These are phyloP conservation scores for Lycaon pictus DNA, from an alignment of 2,113 vertebrate species.

Conservation along the genomic window DNA sequence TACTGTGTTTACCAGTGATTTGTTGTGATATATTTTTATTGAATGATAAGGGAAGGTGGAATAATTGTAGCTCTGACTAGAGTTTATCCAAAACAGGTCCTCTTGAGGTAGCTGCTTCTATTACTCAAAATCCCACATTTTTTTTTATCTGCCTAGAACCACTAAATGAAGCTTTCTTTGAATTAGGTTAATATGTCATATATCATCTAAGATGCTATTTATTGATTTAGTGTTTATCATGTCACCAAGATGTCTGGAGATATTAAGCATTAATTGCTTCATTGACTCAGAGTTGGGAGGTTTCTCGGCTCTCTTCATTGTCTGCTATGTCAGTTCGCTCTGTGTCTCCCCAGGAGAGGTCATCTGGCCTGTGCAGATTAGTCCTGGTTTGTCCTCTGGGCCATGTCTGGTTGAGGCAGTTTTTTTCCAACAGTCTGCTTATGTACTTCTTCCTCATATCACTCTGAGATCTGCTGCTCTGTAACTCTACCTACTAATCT, in stretches of 20 bases:
- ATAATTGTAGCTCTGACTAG: background rate
- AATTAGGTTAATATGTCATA: background rate
- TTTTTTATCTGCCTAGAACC: background rate
- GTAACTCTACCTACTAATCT: background rate
- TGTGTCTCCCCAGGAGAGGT: background rate
- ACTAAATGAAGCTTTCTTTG: background rate
- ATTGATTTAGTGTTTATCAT: background rate
- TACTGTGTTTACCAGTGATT: background rate
- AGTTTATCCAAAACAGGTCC: background rate
- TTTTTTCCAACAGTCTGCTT: background rate
- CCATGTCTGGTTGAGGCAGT: background rate
- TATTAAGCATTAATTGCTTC: background rate
- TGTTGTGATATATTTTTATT: slow-evolving; percentile 21
- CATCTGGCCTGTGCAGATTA: background rate
- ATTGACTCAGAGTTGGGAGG: background rate
- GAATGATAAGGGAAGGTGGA: background rate
- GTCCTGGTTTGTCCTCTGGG: background rate
- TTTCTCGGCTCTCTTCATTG: background rate
- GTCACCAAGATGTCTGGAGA: background rate
- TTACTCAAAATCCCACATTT: background rate
- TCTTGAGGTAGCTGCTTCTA: background rate
- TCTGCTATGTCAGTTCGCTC: background rate
- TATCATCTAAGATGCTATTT: background rate
- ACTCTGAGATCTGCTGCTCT: background rate
- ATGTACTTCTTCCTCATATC: background rate